Evolutionary conservation across 2,797 vertebrate species (phyloP), one percentile per base, ranked within the genome.

Genomic region (Naso thynnoides): DNA sequence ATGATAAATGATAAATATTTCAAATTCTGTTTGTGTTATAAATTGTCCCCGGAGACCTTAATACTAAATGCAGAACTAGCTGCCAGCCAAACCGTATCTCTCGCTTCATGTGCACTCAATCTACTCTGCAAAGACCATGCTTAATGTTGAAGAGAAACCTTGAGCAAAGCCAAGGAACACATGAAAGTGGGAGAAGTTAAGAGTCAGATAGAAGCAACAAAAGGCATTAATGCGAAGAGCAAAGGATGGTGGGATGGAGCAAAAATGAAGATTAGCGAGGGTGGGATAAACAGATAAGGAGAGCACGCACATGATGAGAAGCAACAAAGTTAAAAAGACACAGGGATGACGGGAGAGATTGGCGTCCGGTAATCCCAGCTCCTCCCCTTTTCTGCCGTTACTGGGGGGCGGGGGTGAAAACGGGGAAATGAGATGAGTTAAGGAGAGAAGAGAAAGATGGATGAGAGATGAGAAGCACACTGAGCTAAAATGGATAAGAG

Each of bases 281-380:
- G 81, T 47, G 79, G 86, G 71, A 87, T 89, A 76, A 90, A 91
- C 70, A 82, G 81, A 88, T 74, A 89, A 89, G 84, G 56, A 88
- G 77, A 77, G 77, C 44, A 16, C 33, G 68, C 78, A 84, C 50
- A 63, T 85, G 90, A 89, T 66, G 84, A 84, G 75, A 79, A 68
- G 82, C 60, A 88, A 85, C 81, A 85, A 83, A 90, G 86, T 91
- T 85, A 78, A 81, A 86, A 87, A 87, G 87, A 91, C 71, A 52
- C 31, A 74, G 50, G 82, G 85, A 83, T 62, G 52, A 77, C 50
- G n/a, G 76, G 62, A 70, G 73, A 89, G 87, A 91, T 61, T 84
- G 88, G 70, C 66, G 48, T 78, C 62, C 41, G 80, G 77, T 91
- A 88, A 90, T 87, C 82, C 62, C 65, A 56, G 48, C 36, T 84